Conservation (phyloP, 2,888 invertebrate genomes). For the Parnassius smintheus region DNA sequence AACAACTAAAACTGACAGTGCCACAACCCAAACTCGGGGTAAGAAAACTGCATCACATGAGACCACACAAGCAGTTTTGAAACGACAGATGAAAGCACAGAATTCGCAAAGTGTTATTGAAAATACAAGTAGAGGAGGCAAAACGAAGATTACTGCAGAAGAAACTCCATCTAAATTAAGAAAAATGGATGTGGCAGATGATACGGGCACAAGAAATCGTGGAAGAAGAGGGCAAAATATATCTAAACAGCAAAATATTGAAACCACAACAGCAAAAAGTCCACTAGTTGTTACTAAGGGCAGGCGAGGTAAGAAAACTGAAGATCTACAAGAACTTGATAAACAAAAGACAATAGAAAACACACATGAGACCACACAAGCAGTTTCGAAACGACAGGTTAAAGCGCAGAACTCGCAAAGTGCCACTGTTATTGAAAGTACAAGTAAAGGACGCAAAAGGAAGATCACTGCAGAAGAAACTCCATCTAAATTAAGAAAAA, state of each 20-base stretch:
- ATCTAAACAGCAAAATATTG: constrained; percentile 8
- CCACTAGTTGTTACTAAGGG: constrained; percentile 11
- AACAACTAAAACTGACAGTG: background rate
- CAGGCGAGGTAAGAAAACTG: constrained; percentile 29
- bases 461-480: constrained; percentile 24
- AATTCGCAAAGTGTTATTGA: constrained; percentile 21
- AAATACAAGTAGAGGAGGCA: constrained; percentile 33
- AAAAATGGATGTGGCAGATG: background rate
- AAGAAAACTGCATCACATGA: background rate
- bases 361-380: background rate
- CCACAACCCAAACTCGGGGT: background rate
- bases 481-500: constrained; percentile 1
- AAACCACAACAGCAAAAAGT: background rate
- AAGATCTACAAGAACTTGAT: background rate
- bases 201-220: background rate
- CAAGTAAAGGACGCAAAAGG: constrained; percentile 32
- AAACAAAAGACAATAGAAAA: background rate
- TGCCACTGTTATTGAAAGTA: constrained; percentile 28
- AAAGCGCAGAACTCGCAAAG: background rate
- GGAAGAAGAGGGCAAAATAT: background rate
- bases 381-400: background rate
- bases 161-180: background rate
- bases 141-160: constrained; percentile 27
- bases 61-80: background rate
- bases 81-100: background rate